phyloP scores from a whole-genome alignment of 2,113 vertebrate species.

The Crypturellus undulatus region DNA sequence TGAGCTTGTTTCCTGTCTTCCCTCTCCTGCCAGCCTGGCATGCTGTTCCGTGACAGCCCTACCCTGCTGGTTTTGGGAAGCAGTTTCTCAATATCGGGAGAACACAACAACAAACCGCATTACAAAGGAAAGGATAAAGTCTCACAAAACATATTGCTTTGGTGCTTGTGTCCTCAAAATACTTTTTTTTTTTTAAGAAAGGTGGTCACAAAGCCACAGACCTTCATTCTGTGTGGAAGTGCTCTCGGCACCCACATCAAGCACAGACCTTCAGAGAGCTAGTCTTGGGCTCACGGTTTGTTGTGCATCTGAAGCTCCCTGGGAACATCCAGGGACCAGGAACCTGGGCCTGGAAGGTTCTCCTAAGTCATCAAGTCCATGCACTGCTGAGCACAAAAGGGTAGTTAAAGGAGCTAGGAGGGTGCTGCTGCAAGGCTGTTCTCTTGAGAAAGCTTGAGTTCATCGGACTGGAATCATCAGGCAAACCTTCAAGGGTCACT shows the following conservation, averaged over 20 bases:
- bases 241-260: neutral
- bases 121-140: neutral
- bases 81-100: neutral
- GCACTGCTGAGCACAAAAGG: neutral
- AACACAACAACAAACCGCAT: neutral
- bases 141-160: neutral
- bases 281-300: neutral
- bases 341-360: neutral
- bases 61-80: neutral
- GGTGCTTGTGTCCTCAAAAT: neutral
- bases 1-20: neutral
- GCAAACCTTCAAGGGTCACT: slow-evolving; percentile 6
- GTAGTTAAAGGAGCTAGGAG: neutral
- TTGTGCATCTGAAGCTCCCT: neutral
- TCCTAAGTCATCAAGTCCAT: neutral
- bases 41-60: neutral
- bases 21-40: neutral
- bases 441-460: neutral
- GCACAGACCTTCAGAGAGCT: neutral
- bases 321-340: neutral
- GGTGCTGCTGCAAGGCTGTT: neutral
- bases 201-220: neutral
- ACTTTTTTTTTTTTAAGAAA: neutral
- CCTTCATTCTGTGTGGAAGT: neutral
- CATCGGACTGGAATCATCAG: neutral